Percentiles rank a stretch among this genome's conserved stretches.
Evolutionary conservation across 2,888 invertebrate species (phyloP).

Genomic region (Diploptera punctata): DNA sequence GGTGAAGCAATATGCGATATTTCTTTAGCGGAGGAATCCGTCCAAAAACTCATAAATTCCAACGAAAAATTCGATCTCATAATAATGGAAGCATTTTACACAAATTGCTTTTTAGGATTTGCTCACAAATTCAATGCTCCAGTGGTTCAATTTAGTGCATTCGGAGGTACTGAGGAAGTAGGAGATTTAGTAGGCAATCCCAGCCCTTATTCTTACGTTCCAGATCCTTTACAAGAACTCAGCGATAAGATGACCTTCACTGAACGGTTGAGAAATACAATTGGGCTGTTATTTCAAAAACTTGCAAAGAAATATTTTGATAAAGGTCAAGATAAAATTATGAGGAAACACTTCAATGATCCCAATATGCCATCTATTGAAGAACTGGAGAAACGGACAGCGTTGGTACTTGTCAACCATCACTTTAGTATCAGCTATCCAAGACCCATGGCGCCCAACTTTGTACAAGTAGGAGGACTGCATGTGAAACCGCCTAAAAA

Average conservation of each 20-base stretch:
- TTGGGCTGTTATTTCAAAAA: constrained; percentile 36
- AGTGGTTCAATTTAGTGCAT: constrained; percentile 54
- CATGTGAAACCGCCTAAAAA: constrained; percentile 47
- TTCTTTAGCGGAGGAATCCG: background rate
- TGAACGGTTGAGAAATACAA: constrained; percentile 58
- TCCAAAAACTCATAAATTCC: constrained; percentile 31
- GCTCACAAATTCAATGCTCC: constrained; percentile 40
- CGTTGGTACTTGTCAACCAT: constrained; percentile 47
- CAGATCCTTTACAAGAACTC: constrained; percentile 59
- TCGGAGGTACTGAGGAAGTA: constrained; percentile 56
- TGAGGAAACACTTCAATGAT: constrained; percentile 29
- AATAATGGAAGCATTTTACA: constrained; percentile 35
- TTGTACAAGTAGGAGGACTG: constrained; percentile 50
- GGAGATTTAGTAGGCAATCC: constrained; percentile 59
- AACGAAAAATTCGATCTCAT: constrained; percentile 37
- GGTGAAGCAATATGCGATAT: background rate
- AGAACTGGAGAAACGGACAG: constrained; percentile 42
- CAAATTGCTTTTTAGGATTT: constrained; percentile 38
- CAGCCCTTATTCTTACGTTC: constrained; percentile 58
- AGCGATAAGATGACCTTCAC: constrained; percentile 56
- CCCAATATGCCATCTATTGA: constrained; percentile 38
- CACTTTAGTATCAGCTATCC: constrained; percentile 47
- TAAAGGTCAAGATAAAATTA: constrained; percentile 20
- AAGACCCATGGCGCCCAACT: constrained; percentile 46
- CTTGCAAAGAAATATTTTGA: background rate